These are phyloP conservation scores for Enteromius trimaculatus DNA, from an alignment of 2,797 vertebrate genomes.

Conservation along the genomic window DNA sequence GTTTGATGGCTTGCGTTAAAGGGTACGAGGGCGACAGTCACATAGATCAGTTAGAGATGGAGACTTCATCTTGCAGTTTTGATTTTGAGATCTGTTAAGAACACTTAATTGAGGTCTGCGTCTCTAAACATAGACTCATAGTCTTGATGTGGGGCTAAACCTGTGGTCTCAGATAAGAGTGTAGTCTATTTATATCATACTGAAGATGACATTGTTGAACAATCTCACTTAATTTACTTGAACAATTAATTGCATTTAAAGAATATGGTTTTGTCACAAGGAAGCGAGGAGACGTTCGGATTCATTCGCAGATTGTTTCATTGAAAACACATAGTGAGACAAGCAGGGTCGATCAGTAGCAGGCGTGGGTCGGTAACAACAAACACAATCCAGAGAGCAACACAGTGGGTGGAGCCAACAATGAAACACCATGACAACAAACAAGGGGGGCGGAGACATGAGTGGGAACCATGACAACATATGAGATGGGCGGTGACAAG, in stretches of 20 bases:
- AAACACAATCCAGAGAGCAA: too few species aligned
- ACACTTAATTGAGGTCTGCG: not conserved
- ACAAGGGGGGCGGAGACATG: too few species aligned
- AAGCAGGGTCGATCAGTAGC: too few species aligned
- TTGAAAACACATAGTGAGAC: too few species aligned
- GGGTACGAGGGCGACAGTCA: not conserved
- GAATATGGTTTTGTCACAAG: not conserved
- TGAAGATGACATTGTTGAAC: not conserved
- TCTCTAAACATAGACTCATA: not conserved
- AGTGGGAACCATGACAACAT: too few species aligned
- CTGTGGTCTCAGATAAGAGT: not conserved
- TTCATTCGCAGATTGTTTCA: too few species aligned
- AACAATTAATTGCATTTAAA: not conserved
- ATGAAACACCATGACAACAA: too few species aligned
- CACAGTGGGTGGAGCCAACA: too few species aligned
- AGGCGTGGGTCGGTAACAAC: too few species aligned
- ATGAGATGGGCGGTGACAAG: too few species aligned
- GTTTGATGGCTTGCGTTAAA: not conserved
- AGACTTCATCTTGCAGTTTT: not conserved
- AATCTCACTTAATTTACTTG: not conserved
- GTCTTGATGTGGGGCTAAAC: not conserved
- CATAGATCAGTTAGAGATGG: not conserved
- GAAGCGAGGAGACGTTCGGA: too few species aligned
- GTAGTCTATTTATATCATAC: not conserved
- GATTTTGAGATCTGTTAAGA: not conserved